phyloP scores from a whole-genome alignment of 2,797 vertebrate species.

The Clarias laeviceps region DNA sequence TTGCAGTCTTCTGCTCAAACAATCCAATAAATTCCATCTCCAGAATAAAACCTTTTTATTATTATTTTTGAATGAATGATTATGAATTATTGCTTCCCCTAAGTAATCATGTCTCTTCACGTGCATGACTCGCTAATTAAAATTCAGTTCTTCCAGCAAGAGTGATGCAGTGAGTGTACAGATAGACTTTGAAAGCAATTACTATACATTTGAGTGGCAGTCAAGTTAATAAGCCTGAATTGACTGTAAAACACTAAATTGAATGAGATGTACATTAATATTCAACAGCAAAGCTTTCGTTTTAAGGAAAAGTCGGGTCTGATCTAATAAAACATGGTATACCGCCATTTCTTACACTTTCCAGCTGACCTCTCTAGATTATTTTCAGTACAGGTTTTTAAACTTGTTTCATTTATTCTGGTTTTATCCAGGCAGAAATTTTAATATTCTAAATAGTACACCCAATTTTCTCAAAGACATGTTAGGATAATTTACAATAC shows the following conservation, averaged over 20 bases:
- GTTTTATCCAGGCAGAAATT: neutral
- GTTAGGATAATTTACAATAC: neutral
- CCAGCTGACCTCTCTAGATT: neutral
- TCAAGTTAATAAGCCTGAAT: neutral
- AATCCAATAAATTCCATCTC: neutral
- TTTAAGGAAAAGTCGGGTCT: neutral
- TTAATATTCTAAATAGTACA: neutral
- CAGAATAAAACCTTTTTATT: neutral
- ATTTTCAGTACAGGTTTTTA: neutral
- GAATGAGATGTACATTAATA: neutral
- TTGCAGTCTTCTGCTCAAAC: neutral
- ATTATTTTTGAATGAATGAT: neutral
- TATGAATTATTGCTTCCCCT: conserved; percentile 3
- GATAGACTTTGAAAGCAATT: too few species aligned
- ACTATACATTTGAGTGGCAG: neutral
- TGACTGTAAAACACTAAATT: neutral
- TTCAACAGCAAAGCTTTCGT: neutral
- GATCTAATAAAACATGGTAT: neutral
- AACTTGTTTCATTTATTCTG: neutral
- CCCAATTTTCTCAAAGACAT: neutral
- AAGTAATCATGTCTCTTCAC: neutral
- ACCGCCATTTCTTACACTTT: neutral
- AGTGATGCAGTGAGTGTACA: neutral
- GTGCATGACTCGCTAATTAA: neutral
- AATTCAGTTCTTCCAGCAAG: neutral